Base-by-base conservation (phyloP, 2,888 invertebrate genomes). In the Dryobota labecula region DNA sequence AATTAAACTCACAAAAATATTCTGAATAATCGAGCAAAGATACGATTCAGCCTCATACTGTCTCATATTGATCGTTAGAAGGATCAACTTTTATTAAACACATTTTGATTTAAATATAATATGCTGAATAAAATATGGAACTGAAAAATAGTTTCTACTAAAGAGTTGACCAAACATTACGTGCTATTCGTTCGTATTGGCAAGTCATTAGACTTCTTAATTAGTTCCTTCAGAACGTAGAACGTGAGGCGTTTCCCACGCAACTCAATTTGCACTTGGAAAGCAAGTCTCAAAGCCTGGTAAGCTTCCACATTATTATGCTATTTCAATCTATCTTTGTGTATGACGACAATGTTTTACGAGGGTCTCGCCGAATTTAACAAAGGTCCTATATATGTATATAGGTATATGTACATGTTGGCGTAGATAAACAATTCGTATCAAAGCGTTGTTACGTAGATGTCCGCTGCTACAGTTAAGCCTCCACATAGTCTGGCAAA, bases 181-280 rank as follows among this genome's bases (percentile, higher is more conserved):
- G 49, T 33, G 41, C 58, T 38, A 67, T 9, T 36, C 15, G 57
- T 61, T 71, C 20, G 38, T 58, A 73, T 82, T 69, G 57, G 70
- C 51, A 58, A 73, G 56, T 76, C 80, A 83, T 83, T 70, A 76
- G 51, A 74, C 72, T 83, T 74, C 15, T 47, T 80, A 84, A 80
- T 80, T 80, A 80, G 70, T 70, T 82, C 61, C 65, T 70, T 72
- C 51, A 47, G 63, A 47, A 58, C 43, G 33, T 27, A 57, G 58
- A 64, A 33, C 33, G 49, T 27, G 41, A 62, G 61, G 51, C 67
- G 20, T 76, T 66, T 41, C 65, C 57, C 33, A 69, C 60, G 54
- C 61, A 72, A 80, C 84, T 76, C 63, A 80, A 82, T 83, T 71
- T 74, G 71, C 73, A 73, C 71, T 83, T 71, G 45, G 63, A 69